These are phyloP conservation scores for Pseudotriccus pelzelni DNA, from an alignment of 2,797 vertebrate species.

Conservation along the genomic window DNA sequence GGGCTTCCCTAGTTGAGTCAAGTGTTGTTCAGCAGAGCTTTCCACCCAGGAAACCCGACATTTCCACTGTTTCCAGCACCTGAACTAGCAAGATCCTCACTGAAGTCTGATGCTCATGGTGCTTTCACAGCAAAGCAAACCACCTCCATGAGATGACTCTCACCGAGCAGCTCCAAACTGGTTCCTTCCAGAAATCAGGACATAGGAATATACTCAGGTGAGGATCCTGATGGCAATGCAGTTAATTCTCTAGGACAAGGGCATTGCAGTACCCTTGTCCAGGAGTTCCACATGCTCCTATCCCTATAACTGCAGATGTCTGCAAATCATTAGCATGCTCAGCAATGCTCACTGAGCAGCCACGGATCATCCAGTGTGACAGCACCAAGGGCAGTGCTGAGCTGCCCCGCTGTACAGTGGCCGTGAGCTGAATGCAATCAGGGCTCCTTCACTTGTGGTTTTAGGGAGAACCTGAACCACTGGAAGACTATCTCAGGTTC, in stretches of 20 bases:
- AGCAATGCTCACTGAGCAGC: not conserved
- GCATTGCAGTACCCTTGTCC: not conserved
- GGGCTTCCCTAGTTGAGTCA: not conserved
- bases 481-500: not conserved
- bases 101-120: not conserved
- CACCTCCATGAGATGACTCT: rapidly evolving
- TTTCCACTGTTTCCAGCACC: not conserved
- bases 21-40: not conserved
- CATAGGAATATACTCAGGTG: not conserved
- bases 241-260: not conserved
- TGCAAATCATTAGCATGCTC: conserved; percentile 5
- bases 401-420: rapidly evolving
- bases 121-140: not conserved
- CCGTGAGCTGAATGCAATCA: not conserved
- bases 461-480: not conserved
- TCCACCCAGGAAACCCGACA: not conserved
- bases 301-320: not conserved
- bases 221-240: rapidly evolving
- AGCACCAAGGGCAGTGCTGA: not conserved
- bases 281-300: not conserved
- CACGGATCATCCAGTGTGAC: not conserved
- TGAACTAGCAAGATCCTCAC: not conserved
- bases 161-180: not conserved
- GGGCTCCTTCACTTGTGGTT: not conserved
- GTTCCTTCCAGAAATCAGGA: not conserved